phyloP scores from a whole-genome alignment of 2,113 vertebrate species.

The Egretta garzetta region DNA sequence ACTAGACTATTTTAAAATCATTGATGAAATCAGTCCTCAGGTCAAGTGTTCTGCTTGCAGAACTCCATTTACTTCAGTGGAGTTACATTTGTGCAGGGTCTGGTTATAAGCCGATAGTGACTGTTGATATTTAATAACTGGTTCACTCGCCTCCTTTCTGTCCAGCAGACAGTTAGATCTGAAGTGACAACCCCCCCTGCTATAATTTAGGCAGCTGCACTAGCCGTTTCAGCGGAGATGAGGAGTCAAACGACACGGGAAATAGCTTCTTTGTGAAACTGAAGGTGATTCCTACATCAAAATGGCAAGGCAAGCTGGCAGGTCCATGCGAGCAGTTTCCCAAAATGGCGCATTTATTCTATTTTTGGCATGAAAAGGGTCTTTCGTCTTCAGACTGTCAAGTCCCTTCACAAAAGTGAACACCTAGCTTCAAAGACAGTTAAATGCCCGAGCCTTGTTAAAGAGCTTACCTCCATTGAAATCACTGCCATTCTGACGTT shows the following conservation, averaged over 20 bases:
- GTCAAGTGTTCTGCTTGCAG: background rate
- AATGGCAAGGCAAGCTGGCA: background rate
- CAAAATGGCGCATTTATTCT: constrained; percentile 7
- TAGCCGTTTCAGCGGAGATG: background rate
- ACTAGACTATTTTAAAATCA: background rate
- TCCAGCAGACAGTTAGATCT: background rate
- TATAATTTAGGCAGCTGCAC: background rate
- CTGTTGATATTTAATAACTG: background rate
- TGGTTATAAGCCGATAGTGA: background rate
- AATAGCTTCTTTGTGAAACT: background rate
- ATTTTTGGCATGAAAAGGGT: constrained; percentile 41
- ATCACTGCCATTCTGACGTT: background rate
- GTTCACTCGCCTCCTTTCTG: background rate
- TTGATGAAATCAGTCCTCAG: background rate
- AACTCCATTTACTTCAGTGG: background rate
- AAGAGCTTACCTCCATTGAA: constrained; percentile 27
- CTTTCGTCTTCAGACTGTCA: constrained; percentile 28
- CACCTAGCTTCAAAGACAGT: constrained; percentile 9
- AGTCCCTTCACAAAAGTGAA: constrained; percentile 21
- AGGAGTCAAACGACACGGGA: background rate
- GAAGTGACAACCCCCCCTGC: background rate
- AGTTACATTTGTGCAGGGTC: background rate
- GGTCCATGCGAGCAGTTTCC: background rate
- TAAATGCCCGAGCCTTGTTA: constrained; percentile 10
- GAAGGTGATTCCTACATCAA: background rate